phyloP scores from a whole-genome alignment of 2,888 invertebrate species.

The Pecten maximus region DNA sequence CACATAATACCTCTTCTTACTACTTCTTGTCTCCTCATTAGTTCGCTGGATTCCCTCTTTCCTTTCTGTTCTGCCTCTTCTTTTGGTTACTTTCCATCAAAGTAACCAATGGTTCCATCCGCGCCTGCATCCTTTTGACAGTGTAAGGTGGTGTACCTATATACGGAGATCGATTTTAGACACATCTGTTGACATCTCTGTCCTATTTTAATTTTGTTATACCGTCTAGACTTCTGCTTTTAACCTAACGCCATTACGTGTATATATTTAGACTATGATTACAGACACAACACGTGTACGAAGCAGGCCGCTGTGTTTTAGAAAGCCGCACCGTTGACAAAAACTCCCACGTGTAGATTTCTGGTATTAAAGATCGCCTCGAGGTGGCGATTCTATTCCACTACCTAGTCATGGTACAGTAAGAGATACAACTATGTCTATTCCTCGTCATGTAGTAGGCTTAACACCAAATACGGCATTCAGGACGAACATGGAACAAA shows the following conservation, averaged over 20 bases:
- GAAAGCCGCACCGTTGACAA: neutral
- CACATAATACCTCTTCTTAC: neutral
- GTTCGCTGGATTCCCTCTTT: neutral
- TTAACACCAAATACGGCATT: too few species aligned
- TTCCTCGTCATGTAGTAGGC: too few species aligned
- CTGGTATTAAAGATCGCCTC: neutral
- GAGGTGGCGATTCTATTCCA: neutral
- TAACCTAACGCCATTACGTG: neutral
- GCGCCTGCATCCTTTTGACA: neutral
- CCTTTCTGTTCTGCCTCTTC: neutral
- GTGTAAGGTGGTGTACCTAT: conserved; percentile 3
- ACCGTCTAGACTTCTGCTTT: neutral
- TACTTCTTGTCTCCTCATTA: neutral
- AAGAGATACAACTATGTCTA: too few species aligned
- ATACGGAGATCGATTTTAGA: neutral
- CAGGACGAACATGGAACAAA: too few species aligned
- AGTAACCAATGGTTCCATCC: neutral
- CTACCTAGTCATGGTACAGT: neutral
- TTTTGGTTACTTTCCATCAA: too few species aligned
- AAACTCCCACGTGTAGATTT: neutral
- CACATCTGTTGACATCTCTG: neutral
- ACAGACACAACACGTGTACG: neutral
- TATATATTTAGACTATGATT: neutral
- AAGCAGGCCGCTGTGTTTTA: neutral
- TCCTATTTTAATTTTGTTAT: neutral